These are phyloP conservation scores for Coccyzus lansbergi DNA, from an alignment of 2,797 vertebrate species.

Conservation along the genomic window DNA sequence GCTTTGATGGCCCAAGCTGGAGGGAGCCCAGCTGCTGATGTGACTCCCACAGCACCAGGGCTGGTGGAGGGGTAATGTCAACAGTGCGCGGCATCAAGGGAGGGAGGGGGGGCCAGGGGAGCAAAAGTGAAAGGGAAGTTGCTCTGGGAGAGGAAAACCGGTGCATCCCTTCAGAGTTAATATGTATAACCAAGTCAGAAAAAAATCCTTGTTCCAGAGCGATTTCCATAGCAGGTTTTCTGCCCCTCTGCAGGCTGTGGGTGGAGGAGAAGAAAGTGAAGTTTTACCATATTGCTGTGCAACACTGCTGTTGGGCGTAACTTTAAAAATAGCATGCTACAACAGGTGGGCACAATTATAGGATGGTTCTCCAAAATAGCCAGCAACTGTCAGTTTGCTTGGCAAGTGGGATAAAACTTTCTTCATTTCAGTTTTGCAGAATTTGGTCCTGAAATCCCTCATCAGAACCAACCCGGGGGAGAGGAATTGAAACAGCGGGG, in stretches of 20 bases:
- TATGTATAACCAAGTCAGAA: not conserved
- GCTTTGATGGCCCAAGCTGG: not conserved
- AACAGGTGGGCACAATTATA: constrained; percentile 52
- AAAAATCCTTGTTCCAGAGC: not conserved
- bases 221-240: not conserved
- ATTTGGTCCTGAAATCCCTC: not conserved
- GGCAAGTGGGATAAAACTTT: not conserved
- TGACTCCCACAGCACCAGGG: not conserved
- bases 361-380: constrained; percentile 40
- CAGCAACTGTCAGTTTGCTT: constrained; percentile 45
- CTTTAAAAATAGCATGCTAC: constrained; percentile 50
- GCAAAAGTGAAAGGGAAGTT: not conserved
- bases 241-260: not conserved
- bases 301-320: not conserved
- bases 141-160: accelerated
- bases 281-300: not conserved
- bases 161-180: not conserved
- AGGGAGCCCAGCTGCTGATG: not conserved
- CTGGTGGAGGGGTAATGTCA: not conserved
- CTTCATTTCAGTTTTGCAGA: not conserved
- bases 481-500: not conserved
- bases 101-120: not conserved
- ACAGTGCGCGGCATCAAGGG: not conserved
- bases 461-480: not conserved
- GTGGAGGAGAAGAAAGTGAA: not conserved